phyloP scores from a whole-genome alignment of 2,113 vertebrate genomes.

The Silurus glanis region DNA sequence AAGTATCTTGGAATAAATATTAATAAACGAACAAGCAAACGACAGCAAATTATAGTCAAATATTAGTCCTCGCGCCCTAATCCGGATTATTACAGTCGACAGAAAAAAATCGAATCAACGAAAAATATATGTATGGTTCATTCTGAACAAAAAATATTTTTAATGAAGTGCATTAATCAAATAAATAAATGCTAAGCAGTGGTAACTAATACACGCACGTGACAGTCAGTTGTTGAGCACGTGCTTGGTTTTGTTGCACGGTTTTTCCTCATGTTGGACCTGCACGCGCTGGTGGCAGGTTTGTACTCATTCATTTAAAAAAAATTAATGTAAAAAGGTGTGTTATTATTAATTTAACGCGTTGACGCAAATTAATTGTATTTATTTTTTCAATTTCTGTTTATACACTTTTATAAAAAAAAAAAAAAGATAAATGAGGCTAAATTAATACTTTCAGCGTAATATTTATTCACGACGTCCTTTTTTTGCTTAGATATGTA shows the following conservation, averaged over 20 bases:
- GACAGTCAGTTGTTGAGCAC: neutral
- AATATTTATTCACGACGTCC: too few species aligned
- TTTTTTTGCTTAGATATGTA: too few species aligned
- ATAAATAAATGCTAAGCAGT: neutral
- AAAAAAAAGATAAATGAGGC: too few species aligned
- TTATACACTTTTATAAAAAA: too few species aligned
- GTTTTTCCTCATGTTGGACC: neutral
- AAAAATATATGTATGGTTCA: too few species aligned
- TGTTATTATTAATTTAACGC: too few species aligned
- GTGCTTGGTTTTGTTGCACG: neutral
- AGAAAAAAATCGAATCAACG: neutral
- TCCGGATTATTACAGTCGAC: too few species aligned
- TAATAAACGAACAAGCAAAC: neutral
- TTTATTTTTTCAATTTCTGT: too few species aligned
- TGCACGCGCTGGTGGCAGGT: neutral
- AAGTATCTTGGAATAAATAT: neutral
- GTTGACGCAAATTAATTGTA: too few species aligned
- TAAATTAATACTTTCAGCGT: too few species aligned
- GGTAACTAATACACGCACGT: neutral
- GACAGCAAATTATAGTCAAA: neutral
- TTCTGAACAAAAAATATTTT: neutral
- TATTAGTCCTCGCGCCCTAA: neutral
- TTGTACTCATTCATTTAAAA: neutral
- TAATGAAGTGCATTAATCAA: too few species aligned
- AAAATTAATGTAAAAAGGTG: too few species aligned